A percentile compares a stretch with the other conserved stretches of the same genome.
These are phyloP conservation scores for Dascyllus trimaculatus DNA, from an alignment of 2,113 vertebrate species.

Conservation along the genomic window DNA sequence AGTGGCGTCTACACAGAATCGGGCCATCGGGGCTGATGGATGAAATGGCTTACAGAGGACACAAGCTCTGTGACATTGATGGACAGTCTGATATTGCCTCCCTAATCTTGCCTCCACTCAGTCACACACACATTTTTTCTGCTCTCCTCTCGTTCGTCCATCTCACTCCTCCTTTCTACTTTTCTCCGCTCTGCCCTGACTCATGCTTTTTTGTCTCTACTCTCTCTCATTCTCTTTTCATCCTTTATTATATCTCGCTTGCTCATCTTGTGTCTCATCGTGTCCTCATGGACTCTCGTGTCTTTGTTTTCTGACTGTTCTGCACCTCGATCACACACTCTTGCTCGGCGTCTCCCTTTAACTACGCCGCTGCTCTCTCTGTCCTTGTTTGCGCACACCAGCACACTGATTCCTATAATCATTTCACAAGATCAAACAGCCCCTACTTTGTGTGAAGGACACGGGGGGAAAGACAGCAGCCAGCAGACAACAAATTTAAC, in stretches of 20 bases:
- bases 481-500: background rate
- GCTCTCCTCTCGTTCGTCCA: conserved; percentile 32
- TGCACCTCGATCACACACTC: background rate
- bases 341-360: conserved; percentile 3
- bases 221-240: conserved; percentile 20
- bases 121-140: conserved; percentile 16
- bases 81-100: conserved; percentile 80
- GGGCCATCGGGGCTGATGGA: conserved; percentile 68
- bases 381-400: conserved; percentile 46
- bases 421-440: conserved; percentile 56
- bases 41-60: conserved; percentile 79
- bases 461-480: conserved; percentile 6
- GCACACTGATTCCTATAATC: conserved; percentile 58
- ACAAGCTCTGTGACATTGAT: conserved; percentile 78
- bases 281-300: conserved; percentile 18
- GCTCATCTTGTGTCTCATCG: conserved; percentile 23
- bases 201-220: conserved; percentile 24
- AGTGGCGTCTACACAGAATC: conserved; percentile 39
- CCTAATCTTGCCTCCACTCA: conserved; percentile 70
- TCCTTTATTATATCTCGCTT: conserved; percentile 26
- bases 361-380: conserved; percentile 21
- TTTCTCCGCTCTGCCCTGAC: conserved; percentile 39
- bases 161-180: conserved; percentile 22
- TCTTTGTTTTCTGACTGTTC: conserved; percentile 46
- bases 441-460: conserved; percentile 62